Base-by-base conservation (phyloP, 2,113 vertebrate genomes). In the Collichthys lucidus region DNA sequence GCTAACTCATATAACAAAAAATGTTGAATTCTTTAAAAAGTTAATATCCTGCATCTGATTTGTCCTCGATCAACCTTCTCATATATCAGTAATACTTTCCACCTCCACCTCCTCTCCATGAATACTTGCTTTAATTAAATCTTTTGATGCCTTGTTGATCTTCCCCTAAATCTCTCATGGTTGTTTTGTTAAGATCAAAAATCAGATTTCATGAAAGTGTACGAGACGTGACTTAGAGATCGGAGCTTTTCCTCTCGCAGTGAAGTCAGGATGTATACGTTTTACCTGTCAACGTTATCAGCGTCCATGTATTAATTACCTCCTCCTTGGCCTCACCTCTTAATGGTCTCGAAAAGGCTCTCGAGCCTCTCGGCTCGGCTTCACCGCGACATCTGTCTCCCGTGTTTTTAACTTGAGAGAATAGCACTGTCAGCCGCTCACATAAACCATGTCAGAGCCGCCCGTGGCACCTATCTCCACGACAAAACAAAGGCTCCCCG, bases 401-500 rank as follows among this genome's bases (percentile, higher is more conserved):
- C 67, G 9, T 82, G 75, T 90, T 82, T 88, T 86, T 62, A 88
- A 69, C 64, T 53, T 64, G 81, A 88, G 75, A 86, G 90, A 89
- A 89, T 80, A 69, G 86, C 85, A 9, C 90, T 91, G 89, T 92
- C 89, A 89, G 75, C 19, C 78, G 4, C 50, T 80, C 79, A 49
- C 76, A 75, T 89, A 86, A 89, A 80, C 86, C 81, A 53, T 75
- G 83, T 87, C 91, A 87, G 56, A 55, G 84, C 79, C 44, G 42
- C 74, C 78, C 4, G 69, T 79, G 86, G 80, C 88, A 92, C 90
- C 88, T 90, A 88, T 87, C 88, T 87, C 42, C 83, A 85, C 86
- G 10, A 59, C 72, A 79, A 91, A 93, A 93, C 91, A 94, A 94
- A 94, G 83, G 77, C 88, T 49, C 83, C 53, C 69, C 46, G 85